These are phyloP conservation scores for Chorisops tibialis DNA, from an alignment of 2,888 invertebrate genomes.

Conservation along the genomic window DNA sequence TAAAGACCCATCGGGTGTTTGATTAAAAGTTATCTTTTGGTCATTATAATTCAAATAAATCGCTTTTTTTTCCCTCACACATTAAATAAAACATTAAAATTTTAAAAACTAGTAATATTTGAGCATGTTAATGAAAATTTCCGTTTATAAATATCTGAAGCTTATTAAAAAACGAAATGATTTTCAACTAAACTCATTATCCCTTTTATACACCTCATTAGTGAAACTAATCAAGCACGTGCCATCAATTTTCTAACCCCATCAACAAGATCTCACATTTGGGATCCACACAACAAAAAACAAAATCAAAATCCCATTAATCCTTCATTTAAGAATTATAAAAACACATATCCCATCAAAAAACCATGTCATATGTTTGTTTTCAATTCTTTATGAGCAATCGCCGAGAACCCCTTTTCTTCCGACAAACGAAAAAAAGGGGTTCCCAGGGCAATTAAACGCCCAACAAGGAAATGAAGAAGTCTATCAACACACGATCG, in stretches of 20 bases:
- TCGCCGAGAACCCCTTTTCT: conserved; percentile 5
- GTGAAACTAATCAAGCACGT: conserved; percentile 1
- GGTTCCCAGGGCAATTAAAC: conserved; percentile 26
- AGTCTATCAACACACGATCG: conserved; percentile 27
- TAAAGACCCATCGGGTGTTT: too few relatives aligned
- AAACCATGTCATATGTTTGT: conserved; percentile 25
- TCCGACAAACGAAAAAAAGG: not conserved
- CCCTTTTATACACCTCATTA: too few relatives aligned
- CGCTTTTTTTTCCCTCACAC: too few relatives aligned
- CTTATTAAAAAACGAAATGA: too few relatives aligned
- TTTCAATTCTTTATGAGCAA: conserved; percentile 16
- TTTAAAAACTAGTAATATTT: too few relatives aligned
- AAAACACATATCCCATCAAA: not conserved
- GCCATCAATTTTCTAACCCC: conserved; percentile 1
- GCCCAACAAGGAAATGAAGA: conserved; percentile 25
- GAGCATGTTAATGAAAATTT: too few relatives aligned
- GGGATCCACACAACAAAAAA: not conserved
- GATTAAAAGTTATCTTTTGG: too few relatives aligned
- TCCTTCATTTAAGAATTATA: too few relatives aligned
- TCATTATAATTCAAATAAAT: too few relatives aligned
- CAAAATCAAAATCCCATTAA: not conserved
- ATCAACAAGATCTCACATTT: not conserved
- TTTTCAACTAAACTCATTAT: too few relatives aligned
- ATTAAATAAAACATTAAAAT: too few relatives aligned
- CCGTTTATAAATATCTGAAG: too few relatives aligned